phyloP scores from a whole-genome alignment of 1,140 invertebrate species.

The Cryptotermes secundus region DNA sequence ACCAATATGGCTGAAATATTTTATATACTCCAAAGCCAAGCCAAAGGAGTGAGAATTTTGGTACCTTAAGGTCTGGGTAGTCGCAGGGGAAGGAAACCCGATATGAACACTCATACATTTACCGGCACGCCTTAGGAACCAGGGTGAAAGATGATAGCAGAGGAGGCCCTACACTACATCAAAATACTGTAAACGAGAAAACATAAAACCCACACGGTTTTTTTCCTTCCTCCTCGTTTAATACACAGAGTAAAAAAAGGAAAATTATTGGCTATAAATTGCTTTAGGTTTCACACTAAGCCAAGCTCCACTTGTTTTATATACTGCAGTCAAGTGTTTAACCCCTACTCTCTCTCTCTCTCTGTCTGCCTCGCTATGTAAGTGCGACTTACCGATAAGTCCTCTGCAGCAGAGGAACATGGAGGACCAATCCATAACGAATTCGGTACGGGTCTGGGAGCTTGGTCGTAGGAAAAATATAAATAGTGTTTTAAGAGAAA shows the following conservation, averaged over 20 bases:
- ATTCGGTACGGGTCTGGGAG: background rate
- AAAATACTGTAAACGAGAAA: constrained; percentile 10
- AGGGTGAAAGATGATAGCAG: background rate
- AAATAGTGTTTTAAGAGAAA: background rate
- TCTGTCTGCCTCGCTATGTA: background rate
- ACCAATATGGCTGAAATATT: constrained; percentile 21
- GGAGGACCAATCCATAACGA: background rate
- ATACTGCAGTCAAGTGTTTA: background rate
- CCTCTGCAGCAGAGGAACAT: background rate
- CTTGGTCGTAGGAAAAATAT: background rate
- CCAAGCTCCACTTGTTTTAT: background rate
- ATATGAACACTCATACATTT: constrained; percentile 24
- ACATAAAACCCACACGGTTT: background rate
- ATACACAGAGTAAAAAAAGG: background rate
- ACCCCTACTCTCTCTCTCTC: background rate
- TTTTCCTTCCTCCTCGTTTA: background rate
- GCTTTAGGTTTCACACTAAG: constrained; percentile 4
- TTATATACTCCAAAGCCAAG: constrained; percentile 18
- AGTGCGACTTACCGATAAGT: constrained; percentile 2
- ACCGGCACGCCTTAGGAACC: background rate
- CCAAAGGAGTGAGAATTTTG: background rate
- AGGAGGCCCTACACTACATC: background rate
- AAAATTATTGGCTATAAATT: constrained; percentile 17
- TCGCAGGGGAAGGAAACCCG: background rate
- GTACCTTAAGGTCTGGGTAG: background rate